These are phyloP conservation scores for Danionella dracula DNA, from an alignment of 2,797 vertebrate species.

Conservation along the genomic window DNA sequence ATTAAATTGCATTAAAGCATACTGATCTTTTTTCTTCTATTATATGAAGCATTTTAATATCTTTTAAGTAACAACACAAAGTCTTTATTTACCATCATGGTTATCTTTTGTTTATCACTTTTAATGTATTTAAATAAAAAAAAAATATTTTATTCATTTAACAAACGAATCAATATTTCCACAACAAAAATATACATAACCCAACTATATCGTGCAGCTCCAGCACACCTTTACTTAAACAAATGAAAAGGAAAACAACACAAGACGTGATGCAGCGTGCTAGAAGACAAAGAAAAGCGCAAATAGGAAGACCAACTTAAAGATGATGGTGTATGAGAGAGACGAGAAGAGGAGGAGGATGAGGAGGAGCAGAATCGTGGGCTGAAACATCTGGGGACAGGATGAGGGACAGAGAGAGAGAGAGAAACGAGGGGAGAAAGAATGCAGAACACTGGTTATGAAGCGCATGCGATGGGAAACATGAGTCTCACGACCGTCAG, in stretches of 20 bases:
- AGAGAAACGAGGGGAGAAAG: conserved; percentile 59
- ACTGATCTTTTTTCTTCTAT: too few relatives aligned
- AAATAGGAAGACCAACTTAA: conserved; percentile 90
- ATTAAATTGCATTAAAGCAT: too few relatives aligned
- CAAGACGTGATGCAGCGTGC: conserved; percentile 55
- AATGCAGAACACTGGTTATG: conserved; percentile 92
- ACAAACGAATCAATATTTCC: too few relatives aligned
- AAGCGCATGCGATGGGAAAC: conserved; percentile 94
- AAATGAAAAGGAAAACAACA: conserved; percentile 47
- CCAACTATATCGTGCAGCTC: too few relatives aligned
- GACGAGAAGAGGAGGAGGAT: conserved; percentile 85
- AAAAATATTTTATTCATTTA: too few relatives aligned
- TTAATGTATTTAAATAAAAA: too few relatives aligned
- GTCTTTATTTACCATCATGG: too few relatives aligned
- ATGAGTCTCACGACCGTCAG: conserved; percentile 82
- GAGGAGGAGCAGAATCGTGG: conserved; percentile 87
- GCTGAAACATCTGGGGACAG: conserved; percentile 85
- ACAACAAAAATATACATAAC: too few relatives aligned
- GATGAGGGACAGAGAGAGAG: conserved; percentile 63
- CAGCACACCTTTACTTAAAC: conserved; percentile 31
- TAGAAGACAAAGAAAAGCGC: conserved; percentile 88
- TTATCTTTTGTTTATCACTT: too few relatives aligned
- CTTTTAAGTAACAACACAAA: too few relatives aligned
- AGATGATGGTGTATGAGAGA: conserved; percentile 83
- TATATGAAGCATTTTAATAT: too few relatives aligned